These are phyloP conservation scores for Diuraphis noxia DNA, from an alignment of 1,140 invertebrate genomes.

Conservation along the genomic window DNA sequence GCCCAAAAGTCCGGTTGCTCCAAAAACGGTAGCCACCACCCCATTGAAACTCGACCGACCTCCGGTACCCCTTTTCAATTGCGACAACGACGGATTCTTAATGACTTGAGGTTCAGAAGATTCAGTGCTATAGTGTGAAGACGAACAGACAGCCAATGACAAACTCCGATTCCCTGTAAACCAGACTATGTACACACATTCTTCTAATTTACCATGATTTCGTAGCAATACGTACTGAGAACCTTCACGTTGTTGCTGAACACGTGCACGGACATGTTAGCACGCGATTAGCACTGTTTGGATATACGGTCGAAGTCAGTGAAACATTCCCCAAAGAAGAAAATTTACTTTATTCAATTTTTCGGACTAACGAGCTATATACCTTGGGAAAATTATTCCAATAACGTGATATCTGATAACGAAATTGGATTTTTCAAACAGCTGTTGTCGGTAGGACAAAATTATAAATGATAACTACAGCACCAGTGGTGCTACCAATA, in stretches of 20 bases:
- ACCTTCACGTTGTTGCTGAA: constrained; percentile 30
- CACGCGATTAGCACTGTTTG: neutral
- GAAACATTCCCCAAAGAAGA: neutral
- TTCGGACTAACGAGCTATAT: neutral
- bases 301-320: neutral
- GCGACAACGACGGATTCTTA: constrained; percentile 65
- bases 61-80: constrained; percentile 83
- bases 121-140: constrained; percentile 38
- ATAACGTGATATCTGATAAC: constrained; percentile 23
- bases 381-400: neutral
- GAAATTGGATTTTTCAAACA: constrained; percentile 24
- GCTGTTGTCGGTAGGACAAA: neutral
- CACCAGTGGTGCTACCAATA: neutral
- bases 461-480: neutral
- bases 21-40: constrained; percentile 96
- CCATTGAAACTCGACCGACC: constrained; percentile 96
- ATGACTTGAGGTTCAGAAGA: constrained; percentile 56
- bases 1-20: constrained; percentile 86
- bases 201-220: neutral
- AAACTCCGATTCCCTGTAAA: constrained; percentile 22
- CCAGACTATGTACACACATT: neutral
- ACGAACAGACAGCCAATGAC: neutral
- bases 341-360: neutral
- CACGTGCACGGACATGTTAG: constrained; percentile 19
- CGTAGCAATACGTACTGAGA: neutral